These are phyloP conservation scores for Mythimna albipuncta DNA, from an alignment of 2,888 invertebrate species.

Conservation along the genomic window DNA sequence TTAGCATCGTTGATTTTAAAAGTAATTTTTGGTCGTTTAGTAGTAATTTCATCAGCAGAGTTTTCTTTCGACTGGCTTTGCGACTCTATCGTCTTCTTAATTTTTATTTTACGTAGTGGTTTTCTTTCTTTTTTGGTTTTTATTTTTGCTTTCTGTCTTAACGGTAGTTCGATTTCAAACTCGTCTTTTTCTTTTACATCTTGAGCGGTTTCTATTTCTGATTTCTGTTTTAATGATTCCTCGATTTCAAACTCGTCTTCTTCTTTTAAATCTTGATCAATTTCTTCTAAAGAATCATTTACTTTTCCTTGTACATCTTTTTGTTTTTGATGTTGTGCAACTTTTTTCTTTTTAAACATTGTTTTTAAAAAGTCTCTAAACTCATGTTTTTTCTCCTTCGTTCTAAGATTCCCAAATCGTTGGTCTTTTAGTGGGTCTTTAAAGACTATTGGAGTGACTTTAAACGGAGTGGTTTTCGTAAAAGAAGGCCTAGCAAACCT, in stretches of 20 bases:
- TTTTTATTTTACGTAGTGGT: neutral
- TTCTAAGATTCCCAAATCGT: neutral
- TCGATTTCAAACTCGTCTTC: neutral
- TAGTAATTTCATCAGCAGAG: neutral
- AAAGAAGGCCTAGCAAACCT: neutral
- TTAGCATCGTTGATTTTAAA: neutral
- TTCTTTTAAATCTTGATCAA: neutral
- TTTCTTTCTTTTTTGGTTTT: neutral
- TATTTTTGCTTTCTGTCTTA: neutral
- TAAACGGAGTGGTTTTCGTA: neutral
- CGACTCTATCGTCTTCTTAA: neutral
- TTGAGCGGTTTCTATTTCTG: neutral
- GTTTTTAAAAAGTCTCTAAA: slow-evolving; percentile 42
- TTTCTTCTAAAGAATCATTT: neutral
- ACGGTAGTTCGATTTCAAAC: neutral
- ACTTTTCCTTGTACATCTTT: neutral
- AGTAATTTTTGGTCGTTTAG: neutral
- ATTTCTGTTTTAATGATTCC: neutral
- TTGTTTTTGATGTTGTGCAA: neutral
- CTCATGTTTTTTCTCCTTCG: neutral
- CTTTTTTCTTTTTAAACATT: slow-evolving; percentile 34
- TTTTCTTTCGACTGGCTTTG: slow-evolving; percentile 2
- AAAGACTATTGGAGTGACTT: slow-evolving; percentile 1
- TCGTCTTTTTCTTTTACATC: neutral
- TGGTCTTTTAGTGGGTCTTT: neutral